Conservation (phyloP, 2,113 vertebrate genomes). For the Dascyllus trimaculatus region DNA sequence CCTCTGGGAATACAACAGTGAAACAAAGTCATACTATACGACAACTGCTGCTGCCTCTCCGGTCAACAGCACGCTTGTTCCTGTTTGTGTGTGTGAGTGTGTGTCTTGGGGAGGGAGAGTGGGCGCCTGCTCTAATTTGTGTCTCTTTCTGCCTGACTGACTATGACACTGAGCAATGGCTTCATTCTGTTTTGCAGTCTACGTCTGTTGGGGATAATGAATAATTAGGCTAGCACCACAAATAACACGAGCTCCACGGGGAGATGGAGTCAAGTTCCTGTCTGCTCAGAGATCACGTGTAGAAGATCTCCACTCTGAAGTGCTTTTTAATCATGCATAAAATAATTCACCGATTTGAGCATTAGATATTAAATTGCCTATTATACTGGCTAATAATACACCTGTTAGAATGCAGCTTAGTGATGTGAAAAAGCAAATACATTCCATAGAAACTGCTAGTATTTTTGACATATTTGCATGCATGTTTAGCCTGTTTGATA, state of each 20-base stretch:
- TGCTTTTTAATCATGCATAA: constrained; percentile 3
- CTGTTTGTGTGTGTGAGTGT: constrained; percentile 27
- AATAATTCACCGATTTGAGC: constrained; percentile 4
- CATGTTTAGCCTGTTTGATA: too few relatives aligned
- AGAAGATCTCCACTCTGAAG: too few relatives aligned
- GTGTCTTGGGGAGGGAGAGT: constrained; percentile 25
- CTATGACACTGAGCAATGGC: constrained; percentile 94
- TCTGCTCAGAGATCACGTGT: constrained; percentile 57
- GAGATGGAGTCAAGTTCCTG: constrained; percentile 61
- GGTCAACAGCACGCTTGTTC: constrained; percentile 41
- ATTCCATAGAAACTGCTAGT: too few relatives aligned
- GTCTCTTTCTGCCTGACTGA: constrained; percentile 95
- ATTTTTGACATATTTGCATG: too few relatives aligned
- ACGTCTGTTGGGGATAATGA: constrained; percentile 81
- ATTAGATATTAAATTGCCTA: background rate
- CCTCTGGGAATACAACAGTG: constrained; percentile 61
- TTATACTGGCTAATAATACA: too few relatives aligned
- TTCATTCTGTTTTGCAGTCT: constrained; percentile 87
- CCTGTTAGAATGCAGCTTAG: too few relatives aligned
- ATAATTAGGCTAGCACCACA: constrained; percentile 78
- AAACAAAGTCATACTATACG: constrained; percentile 61
- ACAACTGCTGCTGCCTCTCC: constrained; percentile 49
- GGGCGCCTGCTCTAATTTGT: constrained; percentile 82
- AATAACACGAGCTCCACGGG: constrained; percentile 70
- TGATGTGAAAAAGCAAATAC: too few relatives aligned